Percentiles rank a stretch among this genome's conserved stretches.
Conservation (phyloP, 2,113 vertebrate genomes). For the Gila orcuttii region DNA sequence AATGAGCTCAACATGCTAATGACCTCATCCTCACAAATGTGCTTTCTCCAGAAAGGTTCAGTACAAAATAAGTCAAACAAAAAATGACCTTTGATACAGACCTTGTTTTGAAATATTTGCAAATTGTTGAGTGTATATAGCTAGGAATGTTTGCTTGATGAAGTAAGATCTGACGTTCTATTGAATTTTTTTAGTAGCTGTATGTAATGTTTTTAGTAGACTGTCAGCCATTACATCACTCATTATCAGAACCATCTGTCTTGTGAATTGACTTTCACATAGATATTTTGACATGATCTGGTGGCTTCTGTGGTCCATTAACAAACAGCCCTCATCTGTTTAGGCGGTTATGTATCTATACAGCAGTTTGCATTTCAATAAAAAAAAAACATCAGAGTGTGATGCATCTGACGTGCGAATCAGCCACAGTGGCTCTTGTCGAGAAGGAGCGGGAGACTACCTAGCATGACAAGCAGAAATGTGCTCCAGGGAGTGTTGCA, state of each 20-base stretch:
- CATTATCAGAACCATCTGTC: neutral
- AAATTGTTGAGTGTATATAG: constrained; percentile 19
- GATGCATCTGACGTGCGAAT: neutral
- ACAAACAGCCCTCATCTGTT: constrained; percentile 20
- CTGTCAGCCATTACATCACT: constrained; percentile 4
- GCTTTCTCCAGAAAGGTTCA: neutral
- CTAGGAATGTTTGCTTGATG: neutral
- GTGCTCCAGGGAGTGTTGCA: neutral
- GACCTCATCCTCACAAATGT: neutral
- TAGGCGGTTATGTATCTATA: neutral
- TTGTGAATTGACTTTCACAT: neutral
- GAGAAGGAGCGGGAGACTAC: neutral
- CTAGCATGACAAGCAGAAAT: constrained; percentile 31
- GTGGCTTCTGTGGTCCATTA: neutral
- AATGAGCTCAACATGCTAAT: constrained; percentile 27
- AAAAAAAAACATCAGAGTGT: constrained; percentile 2
- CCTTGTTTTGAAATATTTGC: constrained; percentile 21
- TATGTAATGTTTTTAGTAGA: too few relatives aligned
- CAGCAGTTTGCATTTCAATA: neutral
- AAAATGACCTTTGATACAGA: constrained; percentile 15
- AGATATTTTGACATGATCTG: constrained; percentile 1
- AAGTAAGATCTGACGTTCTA: neutral
- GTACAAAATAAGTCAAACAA: neutral
- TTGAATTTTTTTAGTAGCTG: constrained; percentile 5
- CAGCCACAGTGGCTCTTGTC: neutral